Base-by-base conservation (phyloP, 2,888 invertebrate genomes). In the Bugulina stolonifera region DNA sequence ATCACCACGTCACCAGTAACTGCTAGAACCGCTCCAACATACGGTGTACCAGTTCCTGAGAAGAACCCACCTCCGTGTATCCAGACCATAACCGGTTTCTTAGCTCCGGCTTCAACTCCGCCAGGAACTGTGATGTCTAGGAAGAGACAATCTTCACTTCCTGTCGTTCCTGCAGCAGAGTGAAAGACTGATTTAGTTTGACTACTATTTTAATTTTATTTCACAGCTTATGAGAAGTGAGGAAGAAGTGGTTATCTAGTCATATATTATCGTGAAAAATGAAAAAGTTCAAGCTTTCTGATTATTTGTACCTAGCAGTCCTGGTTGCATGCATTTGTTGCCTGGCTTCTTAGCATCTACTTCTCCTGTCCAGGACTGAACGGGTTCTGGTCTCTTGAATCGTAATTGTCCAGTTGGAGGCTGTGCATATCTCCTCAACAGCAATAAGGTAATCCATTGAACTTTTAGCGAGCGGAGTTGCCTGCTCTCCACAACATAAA, bases 1-100 rank as follows among this genome's bases (percentile, higher is more conserved):
- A 77, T 74, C n/a, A 78, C 74, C 0, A 77, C 75, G 25, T 77
- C 73, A 1, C 75, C 75, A 29, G 74, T 72, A 14, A 73, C 57
- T 0, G 77, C 75, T 1, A 78, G 72, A n/a, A 35, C 29, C 1
- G 69, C 34, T 3, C 69, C 57, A 35, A 43, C n/a, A 71, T 55
- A 73, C 23, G 29, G 27, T n/a, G 69, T 23, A 1, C 64, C 57
- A 2, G 55, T 35, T 29, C 73, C 73, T 0, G 14, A 1, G 5
- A 43, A 23, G 69, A 69, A 73, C 0, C 27, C 70, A 27, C 73
- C 73, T 2, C 73, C 73, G 35, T 73, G 73, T 29, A 73, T 73
- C 71, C 71, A 73, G 0, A 73, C 73, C 73, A 73, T 72, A 22
- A 73, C 73, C 10, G 73, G 52, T 35, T 69, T 72, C 52, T n/a